Evolutionary conservation across 2,113 vertebrate genomes (phyloP).

Genomic region (Nothobranchius furzeri): DNA sequence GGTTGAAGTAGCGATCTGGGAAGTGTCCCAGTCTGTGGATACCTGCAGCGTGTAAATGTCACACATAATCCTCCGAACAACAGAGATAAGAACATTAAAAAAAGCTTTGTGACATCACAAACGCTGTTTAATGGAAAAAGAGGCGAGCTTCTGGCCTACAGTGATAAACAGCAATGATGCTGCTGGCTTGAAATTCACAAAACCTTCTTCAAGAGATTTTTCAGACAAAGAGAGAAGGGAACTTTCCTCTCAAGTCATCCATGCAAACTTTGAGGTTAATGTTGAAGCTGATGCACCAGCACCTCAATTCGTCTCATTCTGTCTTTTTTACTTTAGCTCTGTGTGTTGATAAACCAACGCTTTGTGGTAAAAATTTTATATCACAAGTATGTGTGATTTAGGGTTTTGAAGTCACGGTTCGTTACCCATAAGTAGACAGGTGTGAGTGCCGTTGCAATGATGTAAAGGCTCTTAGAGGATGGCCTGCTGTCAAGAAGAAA

Average conservation of each 20-base stretch:
- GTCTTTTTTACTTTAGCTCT: background rate
- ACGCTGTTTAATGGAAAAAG: background rate
- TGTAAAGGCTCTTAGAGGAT: too few species aligned
- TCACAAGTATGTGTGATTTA: too few species aligned
- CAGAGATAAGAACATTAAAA: slow-evolving; percentile 30
- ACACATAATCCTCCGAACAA: slow-evolving; percentile 32
- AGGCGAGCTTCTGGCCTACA: background rate
- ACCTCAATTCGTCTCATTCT: too few species aligned
- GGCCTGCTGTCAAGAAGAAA: too few species aligned
- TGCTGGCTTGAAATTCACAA: too few species aligned
- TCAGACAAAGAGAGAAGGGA: background rate
- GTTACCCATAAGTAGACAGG: too few species aligned
- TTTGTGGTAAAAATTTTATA: too few species aligned
- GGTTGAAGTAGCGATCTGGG: slow-evolving; percentile 57
- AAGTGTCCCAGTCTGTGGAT: slow-evolving; percentile 33
- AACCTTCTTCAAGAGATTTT: background rate
- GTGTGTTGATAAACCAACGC: background rate
- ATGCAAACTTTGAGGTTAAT: background rate
- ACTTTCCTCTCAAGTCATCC: background rate
- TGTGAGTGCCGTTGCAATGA: too few species aligned
- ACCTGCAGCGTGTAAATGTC: slow-evolving; percentile 64
- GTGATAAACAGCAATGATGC: background rate
- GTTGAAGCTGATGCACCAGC: background rate
- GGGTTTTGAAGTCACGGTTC: too few species aligned
- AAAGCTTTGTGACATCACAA: background rate